A percentile compares a stretch with the other conserved stretches of the same genome.
These are phyloP conservation scores for Geococcyx californianus DNA, from an alignment of 2,113 vertebrate genomes.

Conservation along the genomic window DNA sequence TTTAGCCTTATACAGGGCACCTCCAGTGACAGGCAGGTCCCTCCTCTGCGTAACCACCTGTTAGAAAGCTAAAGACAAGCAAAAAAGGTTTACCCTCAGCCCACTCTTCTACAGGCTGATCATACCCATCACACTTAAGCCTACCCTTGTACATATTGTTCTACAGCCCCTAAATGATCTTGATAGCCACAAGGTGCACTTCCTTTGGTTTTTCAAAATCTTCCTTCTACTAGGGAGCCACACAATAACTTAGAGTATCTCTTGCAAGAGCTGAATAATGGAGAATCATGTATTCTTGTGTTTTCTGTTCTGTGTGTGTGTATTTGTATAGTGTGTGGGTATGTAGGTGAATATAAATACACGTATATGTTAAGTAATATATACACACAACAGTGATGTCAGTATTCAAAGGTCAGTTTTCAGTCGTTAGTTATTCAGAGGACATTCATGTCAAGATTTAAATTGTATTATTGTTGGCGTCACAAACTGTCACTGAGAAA, in stretches of 20 bases:
- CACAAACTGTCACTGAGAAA: neutral
- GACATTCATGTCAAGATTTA: neutral
- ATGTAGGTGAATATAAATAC: neutral
- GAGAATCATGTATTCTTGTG: neutral
- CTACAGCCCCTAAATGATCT: neutral
- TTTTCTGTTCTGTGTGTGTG: neutral
- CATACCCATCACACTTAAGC: accelerated
- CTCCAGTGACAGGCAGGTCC: neutral
- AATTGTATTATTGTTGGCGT: neutral
- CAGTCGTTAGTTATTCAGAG: neutral
- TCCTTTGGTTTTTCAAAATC: neutral
- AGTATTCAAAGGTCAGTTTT: neutral
- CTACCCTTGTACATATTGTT: neutral
- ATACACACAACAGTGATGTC: neutral
- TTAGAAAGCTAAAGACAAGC: neutral
- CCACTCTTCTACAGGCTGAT: neutral
- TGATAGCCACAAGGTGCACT: neutral
- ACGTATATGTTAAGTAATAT: neutral
- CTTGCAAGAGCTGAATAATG: neutral
- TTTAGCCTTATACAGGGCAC: neutral
- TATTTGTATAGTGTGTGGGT: no score
- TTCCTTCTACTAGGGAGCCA: neutral
- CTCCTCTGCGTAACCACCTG: neutral
- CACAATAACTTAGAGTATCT: neutral
- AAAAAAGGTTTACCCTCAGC: neutral